These are phyloP conservation scores for Ophthalmotilapia sp. DNA, from an alignment of 2,113 vertebrate genomes.

Conservation along the genomic window DNA sequence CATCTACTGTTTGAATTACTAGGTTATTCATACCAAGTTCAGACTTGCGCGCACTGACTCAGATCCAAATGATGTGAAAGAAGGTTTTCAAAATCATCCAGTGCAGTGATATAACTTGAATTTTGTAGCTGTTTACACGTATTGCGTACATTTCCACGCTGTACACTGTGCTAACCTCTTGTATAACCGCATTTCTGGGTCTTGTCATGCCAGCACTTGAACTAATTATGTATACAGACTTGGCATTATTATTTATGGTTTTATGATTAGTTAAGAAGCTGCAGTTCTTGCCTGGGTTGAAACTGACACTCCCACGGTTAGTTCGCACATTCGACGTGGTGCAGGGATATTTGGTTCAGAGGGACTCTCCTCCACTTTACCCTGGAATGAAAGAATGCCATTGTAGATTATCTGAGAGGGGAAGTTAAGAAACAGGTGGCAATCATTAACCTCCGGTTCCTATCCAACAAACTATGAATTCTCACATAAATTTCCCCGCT, in stretches of 20 bases:
- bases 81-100: neutral
- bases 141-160: neutral
- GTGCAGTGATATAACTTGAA: neutral
- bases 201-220: neutral
- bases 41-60: accelerated
- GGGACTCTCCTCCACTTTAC: slow-evolving; percentile 13
- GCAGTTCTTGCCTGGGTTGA: neutral
- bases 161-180: neutral
- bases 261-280: neutral
- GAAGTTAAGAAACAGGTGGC: slow-evolving; percentile 11
- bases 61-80: neutral
- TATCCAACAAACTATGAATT: neutral
- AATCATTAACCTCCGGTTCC: slow-evolving; percentile 58
- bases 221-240: neutral
- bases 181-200: neutral
- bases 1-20: neutral
- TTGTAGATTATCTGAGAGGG: slow-evolving; percentile 40
- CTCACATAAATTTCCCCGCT: neutral
- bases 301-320: neutral
- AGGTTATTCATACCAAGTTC: neutral
- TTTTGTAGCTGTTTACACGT: neutral
- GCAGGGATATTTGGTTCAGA: neutral
- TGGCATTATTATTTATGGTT: neutral
- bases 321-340: neutral
- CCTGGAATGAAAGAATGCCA: slow-evolving; percentile 31